Base-by-base conservation (phyloP, 2,113 vertebrate species). In the Oenanthe melanoleuca region DNA sequence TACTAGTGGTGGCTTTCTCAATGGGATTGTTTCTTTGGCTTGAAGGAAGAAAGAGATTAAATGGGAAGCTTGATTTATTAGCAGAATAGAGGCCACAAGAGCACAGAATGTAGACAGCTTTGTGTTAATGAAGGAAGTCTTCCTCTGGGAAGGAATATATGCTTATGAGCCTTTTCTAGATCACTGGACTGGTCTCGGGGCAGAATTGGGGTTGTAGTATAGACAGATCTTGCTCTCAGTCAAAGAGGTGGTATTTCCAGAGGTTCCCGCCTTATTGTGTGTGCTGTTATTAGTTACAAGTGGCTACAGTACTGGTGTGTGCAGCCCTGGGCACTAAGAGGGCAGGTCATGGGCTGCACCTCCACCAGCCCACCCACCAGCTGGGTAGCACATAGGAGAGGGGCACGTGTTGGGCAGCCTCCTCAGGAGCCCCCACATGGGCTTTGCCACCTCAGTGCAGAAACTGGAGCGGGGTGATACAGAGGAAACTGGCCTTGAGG, bases 261-360 rank as follows among this genome's bases (percentile, higher is more conserved):
- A n/a, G 45, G 20, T 25, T 72, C n/a, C 49, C 64, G 34, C 71
- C 33, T 64, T 47, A 12, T 19, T 42, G 21, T 69, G 22, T n/a
- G 24, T 55, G 38, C 38, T 79, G 53, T 33, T 31, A 4, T 45
- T 24, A 56, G 25, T 44, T 60, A 28, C 25, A 55, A 59, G 29
- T 22, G 20, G 28, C 45, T 61, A 9, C 28, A 17, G 7, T 6
- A 17, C 40, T 66, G 56, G 14, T 67, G 29, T 67, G 57, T 52
- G 56, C 3, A 7, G 28, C 44, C 0, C 0, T 29, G 56, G 40
- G 14, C 37, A 17, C 33, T 56, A 11, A n/a, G 55, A 15, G 14
- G 22, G 22, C n/a, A 70, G 52, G 56, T 47, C 38, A 24, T 7
- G 34, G 31, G 14, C 56, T 63, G 24, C 56, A 74, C n/a, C 37